These are phyloP conservation scores for Xanthostigma xanthostigma DNA, from an alignment of 2,888 invertebrate species.

Conservation along the genomic window DNA sequence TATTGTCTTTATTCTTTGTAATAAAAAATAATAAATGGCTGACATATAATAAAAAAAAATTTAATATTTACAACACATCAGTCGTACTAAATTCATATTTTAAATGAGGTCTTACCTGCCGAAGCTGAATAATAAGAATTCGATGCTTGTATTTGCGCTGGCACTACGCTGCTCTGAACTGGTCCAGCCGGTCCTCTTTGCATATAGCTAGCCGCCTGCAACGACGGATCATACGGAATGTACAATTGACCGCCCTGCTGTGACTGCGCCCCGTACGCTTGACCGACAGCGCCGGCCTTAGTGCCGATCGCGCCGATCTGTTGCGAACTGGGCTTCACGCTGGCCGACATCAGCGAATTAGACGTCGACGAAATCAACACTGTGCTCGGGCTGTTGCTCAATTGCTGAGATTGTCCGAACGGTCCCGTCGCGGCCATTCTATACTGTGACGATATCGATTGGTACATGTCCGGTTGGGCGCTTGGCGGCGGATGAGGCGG, in stretches of 20 bases:
- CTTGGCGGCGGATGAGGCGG: slow-evolving; percentile 42
- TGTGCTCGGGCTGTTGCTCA: slow-evolving; percentile 69
- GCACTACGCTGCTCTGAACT: slow-evolving; percentile 31
- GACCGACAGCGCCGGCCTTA: slow-evolving; percentile 38
- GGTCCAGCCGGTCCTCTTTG: slow-evolving; percentile 39
- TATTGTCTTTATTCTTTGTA: no score
- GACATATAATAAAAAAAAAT: no score
- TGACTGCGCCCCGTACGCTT: slow-evolving; percentile 39
- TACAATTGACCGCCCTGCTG: slow-evolving; percentile 36
- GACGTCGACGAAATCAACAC: slow-evolving; percentile 79
- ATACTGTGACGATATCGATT: slow-evolving; percentile 43
- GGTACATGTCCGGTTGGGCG: slow-evolving; percentile 54
- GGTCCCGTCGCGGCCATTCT: slow-evolving; percentile 44
- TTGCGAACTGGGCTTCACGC: slow-evolving; percentile 68
- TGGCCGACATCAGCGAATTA: slow-evolving; percentile 78
- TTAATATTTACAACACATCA: no score
- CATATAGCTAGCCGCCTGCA: slow-evolving; percentile 40
- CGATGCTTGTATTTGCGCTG: slow-evolving; percentile 29
- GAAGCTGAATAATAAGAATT: slow-evolving; percentile 36
- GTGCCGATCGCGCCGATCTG: slow-evolving; percentile 65
- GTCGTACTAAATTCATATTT: no score
- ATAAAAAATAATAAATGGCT: no score
- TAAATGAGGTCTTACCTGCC: slow-evolving; percentile 28
- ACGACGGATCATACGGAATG: slow-evolving; percentile 42
- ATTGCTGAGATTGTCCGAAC: slow-evolving; percentile 66